Evolutionary conservation across 2,113 vertebrate genomes (phyloP).

Genomic region (Haemorhous mexicanus): DNA sequence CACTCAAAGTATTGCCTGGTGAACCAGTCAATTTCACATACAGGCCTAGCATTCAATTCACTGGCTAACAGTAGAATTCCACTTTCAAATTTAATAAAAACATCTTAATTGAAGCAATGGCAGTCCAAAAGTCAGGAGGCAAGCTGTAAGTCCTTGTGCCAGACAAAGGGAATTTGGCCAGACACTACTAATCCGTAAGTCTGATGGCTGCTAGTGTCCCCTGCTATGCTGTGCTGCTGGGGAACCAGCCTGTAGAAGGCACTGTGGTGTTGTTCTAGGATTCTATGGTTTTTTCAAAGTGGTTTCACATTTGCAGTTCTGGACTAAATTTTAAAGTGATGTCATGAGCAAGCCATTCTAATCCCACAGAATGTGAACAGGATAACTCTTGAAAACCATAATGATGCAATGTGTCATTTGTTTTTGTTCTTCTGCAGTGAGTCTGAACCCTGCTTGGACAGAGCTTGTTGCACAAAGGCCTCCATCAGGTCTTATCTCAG

Average conservation of each 20-base stretch:
- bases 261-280: background rate
- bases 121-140: background rate
- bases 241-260: conserved; percentile 8
- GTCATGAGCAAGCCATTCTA: background rate
- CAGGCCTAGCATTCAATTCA: background rate
- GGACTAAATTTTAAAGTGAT: background rate
- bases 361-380: background rate
- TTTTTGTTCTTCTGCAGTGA: conserved; percentile 79
- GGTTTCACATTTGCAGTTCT: background rate
- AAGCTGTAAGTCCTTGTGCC: background rate
- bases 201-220: background rate
- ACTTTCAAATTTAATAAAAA: background rate
- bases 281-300: background rate
- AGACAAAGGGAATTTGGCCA: conserved; percentile 3
- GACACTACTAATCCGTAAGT: background rate
- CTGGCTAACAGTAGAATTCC: background rate
- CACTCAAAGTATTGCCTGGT: background rate
- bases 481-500: conserved; percentile 94
- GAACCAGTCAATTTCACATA: background rate
- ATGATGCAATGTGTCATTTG: background rate
- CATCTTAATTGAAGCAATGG: background rate
- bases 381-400: background rate
- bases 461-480: conserved; percentile 89
- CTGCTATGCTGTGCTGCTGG: background rate
- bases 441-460: conserved; percentile 94